Evolutionary conservation across 2,797 vertebrate genomes (phyloP).

Genomic region (Catamblyrhynchus diadema): DNA sequence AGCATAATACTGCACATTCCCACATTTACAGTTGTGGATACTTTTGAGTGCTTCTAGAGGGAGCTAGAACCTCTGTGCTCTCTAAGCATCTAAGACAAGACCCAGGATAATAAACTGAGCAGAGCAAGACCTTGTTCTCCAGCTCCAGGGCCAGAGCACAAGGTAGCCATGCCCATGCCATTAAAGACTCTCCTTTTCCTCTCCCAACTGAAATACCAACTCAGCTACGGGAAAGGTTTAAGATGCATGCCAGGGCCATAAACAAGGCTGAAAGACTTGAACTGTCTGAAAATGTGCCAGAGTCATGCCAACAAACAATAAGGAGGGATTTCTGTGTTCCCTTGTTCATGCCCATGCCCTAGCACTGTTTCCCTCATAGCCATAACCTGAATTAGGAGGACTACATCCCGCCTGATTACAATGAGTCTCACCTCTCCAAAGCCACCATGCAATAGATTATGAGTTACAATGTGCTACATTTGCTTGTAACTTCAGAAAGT

Average conservation of each 20-base stretch:
- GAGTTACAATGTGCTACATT: background rate
- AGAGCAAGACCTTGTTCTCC: background rate
- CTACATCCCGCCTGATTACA: background rate
- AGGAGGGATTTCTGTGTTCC: background rate
- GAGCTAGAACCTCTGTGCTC: background rate
- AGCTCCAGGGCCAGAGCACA: background rate
- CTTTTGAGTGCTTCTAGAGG: background rate
- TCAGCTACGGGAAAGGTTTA: background rate
- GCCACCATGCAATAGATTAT: background rate
- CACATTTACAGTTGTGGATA: background rate
- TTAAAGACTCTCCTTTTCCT: background rate
- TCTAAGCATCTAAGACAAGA: background rate
- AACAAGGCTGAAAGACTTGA: background rate
- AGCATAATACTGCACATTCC: background rate
- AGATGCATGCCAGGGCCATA: background rate
- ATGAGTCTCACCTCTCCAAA: background rate
- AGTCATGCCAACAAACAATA: background rate
- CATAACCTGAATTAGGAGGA: background rate
- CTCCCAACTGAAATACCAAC: background rate
- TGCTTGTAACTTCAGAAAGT: background rate
- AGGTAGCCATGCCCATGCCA: background rate
- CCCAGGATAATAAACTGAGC: background rate
- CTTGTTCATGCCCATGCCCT: accelerated
- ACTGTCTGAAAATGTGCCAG: background rate
- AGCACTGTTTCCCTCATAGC: background rate